phyloP scores from a whole-genome alignment of 2,797 vertebrate species.

The Sciurus carolinensis region DNA sequence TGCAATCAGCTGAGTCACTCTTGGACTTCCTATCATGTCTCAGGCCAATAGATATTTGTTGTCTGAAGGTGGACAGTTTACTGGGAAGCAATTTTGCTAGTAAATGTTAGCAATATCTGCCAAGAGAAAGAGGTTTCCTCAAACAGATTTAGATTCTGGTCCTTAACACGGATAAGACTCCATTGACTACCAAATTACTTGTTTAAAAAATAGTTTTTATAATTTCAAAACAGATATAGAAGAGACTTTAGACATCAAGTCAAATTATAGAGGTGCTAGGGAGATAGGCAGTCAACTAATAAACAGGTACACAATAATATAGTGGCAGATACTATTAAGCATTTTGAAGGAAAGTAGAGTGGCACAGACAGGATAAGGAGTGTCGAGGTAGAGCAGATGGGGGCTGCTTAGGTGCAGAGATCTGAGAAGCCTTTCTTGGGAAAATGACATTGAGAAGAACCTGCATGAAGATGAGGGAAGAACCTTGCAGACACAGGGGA shows the following conservation, averaged over 20 bases:
- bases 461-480: not conserved
- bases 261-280: not conserved
- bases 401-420: not conserved
- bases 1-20: not conserved
- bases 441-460: constrained; percentile 5
- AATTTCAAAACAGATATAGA: not conserved
- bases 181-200: not conserved
- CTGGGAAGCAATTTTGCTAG: not conserved
- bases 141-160: not conserved
- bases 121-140: not conserved
- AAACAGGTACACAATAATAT: not conserved
- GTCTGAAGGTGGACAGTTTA: not conserved
- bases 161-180: not conserved
- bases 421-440: not conserved
- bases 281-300: not conserved
- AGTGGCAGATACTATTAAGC: not conserved
- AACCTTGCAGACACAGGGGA: not conserved
- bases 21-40: not conserved
- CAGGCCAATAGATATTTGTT: not conserved
- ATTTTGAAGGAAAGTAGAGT: not conserved
- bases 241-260: not conserved
- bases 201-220: constrained; percentile 50
- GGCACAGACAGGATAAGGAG: not conserved
- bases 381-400: not conserved
- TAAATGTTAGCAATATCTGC: not conserved